Conservation (phyloP, 2,888 invertebrate genomes). For the Malthinus flaveolus region DNA sequence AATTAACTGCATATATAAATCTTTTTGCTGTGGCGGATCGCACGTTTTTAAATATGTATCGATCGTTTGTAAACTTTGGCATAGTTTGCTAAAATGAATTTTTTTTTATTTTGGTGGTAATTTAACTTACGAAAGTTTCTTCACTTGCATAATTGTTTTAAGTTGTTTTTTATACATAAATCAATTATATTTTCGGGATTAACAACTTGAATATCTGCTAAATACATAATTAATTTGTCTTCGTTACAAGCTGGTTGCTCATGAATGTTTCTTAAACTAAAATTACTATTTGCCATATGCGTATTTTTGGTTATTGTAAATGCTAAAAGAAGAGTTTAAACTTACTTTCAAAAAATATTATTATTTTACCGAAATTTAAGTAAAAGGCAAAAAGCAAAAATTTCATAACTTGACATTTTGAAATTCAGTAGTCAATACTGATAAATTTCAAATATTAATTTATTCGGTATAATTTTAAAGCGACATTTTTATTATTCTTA, state of each 20-base stretch:
- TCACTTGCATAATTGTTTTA: conserved; percentile 51
- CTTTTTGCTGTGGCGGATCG: conserved; percentile 47
- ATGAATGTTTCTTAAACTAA: background rate
- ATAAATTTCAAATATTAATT: background rate
- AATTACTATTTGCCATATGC: too few relatives aligned
- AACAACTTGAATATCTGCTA: conserved; percentile 58
- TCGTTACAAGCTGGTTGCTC: conserved; percentile 42
- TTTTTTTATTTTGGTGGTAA: background rate
- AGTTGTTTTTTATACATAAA: conserved; percentile 51
- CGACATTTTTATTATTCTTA: too few relatives aligned
- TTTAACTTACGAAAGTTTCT: conserved; percentile 9
- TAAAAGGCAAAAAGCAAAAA: conserved; percentile 2
- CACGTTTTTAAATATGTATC: conserved; percentile 52
- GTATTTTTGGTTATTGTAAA: too few relatives aligned
- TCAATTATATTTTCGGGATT: conserved; percentile 60
- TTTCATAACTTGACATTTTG: conserved; percentile 5
- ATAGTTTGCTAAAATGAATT: conserved; percentile 42
- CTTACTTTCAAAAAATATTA: too few relatives aligned
- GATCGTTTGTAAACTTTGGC: conserved; percentile 50
- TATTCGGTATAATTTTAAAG: too few relatives aligned
- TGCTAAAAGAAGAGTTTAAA: too few relatives aligned
- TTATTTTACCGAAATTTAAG: background rate
- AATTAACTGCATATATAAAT: conserved; percentile 56
- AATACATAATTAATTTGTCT: conserved; percentile 55
- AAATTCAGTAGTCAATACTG: background rate